Evolutionary conservation across 2,888 invertebrate species (phyloP), one percentile per base, ranked within the genome.

Genomic region (Amorpha juglandis): DNA sequence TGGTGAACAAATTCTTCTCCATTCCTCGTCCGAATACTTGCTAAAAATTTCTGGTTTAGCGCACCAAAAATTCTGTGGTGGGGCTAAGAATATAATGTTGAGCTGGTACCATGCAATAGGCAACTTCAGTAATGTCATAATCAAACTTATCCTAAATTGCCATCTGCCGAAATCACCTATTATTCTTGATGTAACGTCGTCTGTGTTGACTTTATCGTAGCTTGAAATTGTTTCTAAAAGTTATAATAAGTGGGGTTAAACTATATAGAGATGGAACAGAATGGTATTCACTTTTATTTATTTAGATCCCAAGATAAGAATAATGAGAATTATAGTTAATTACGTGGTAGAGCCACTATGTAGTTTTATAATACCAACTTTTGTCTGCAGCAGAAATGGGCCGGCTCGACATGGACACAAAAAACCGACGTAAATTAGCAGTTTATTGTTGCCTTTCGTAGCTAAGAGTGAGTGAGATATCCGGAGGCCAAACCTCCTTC

Each of bases 61-160:
- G 78, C 95, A 95, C 94, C 95, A 95, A 78, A 95, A 95, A 21
- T 94, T 87, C 74, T 94, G 94, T 0, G 93, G 93, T 19, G 95
- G 95, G 14, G 95, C 95, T 79, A 95, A 86, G 76, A 95, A 95
- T 68, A 95, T 91, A 67, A 95, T 95, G 68, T 94, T 94, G 64
- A 95, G 81, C 78, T 95, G 95, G 77, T 94, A 94, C 95, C 95
- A 95, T 47, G 95, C 95, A 21, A 93, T 91, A 0, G 95, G 94
- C 53, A 95, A 81, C 77, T 95, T 95, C 47, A 95, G 74, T 48
- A 95, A 74, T 1, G 94, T 89, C 94, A 95, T 94, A 38, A 94
- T 77, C 45, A 94, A 50, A 67, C 94, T 93, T 70, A 94, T 92
- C 68, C 83, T 77, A 16, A 94, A 82, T 75, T 95, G 95, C 95